phyloP scores from a whole-genome alignment of 2,797 vertebrate genomes.

The Leptoclinus maculatus region DNA sequence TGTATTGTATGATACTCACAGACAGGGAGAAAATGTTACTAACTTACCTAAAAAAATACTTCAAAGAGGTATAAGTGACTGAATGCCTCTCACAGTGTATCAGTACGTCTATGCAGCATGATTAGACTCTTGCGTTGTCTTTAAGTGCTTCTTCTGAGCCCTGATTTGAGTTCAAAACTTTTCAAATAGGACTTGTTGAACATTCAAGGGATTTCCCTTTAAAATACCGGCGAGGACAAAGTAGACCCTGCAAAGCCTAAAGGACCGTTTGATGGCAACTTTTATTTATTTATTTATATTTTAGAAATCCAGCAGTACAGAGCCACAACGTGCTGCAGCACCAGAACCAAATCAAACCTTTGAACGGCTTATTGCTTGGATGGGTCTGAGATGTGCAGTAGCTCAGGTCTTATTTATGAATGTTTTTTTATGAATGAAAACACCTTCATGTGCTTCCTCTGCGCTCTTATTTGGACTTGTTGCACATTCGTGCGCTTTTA shows the following conservation, averaged over 20 bases:
- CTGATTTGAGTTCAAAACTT: conserved; percentile 9
- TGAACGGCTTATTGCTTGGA: background rate
- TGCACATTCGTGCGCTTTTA: conserved; percentile 35
- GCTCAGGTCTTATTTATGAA: background rate
- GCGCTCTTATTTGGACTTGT: conserved; percentile 3
- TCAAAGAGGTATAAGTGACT: background rate
- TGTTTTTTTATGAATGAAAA: conserved; percentile 11
- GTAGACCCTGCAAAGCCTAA: background rate
- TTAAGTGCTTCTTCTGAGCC: conserved; percentile 15
- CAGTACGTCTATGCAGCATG: background rate
- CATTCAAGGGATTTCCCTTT: background rate
- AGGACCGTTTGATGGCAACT: background rate
- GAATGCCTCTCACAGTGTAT: conserved; percentile 1
- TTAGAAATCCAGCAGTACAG: background rate
- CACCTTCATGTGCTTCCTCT: background rate
- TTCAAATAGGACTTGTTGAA: conserved; percentile 14
- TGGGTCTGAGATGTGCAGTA: background rate
- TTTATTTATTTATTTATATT: background rate
- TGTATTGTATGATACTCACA: background rate
- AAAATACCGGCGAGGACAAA: background rate
- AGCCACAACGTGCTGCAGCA: background rate
- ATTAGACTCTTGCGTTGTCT: conserved; percentile 7
- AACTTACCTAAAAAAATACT: background rate
- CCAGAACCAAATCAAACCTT: background rate
- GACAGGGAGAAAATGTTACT: background rate